Conservation (phyloP, 2,113 vertebrate genomes). For the Ictalurus punctatus region DNA sequence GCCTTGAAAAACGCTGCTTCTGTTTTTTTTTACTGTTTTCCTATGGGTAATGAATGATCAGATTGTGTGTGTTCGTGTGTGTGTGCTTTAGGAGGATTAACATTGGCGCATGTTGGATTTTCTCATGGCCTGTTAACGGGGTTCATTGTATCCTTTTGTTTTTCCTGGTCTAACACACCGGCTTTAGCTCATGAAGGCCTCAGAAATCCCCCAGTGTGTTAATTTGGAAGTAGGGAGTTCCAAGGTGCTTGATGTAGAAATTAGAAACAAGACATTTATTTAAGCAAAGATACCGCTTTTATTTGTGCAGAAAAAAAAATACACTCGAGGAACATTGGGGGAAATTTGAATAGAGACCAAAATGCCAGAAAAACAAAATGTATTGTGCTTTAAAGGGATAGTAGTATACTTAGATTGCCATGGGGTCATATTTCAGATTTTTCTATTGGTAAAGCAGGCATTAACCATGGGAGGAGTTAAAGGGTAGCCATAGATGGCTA, state of each 20-base stretch:
- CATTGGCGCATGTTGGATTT: slow-evolving; percentile 4
- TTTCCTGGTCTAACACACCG: background rate
- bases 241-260: background rate
- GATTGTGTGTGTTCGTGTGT: slow-evolving; percentile 17
- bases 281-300: background rate
- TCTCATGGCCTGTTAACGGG: background rate
- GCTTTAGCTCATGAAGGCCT: background rate
- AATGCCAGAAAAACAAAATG: too few species aligned
- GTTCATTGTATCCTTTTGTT: slow-evolving; percentile 12
- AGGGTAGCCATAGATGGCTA: background rate
- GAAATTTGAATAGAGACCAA: background rate
- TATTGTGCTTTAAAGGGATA: background rate
- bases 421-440: background rate
- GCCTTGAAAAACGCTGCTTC: slow-evolving; percentile 64
- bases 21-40: slow-evolving; percentile 57
- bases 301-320: background rate
- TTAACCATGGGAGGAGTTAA: background rate
- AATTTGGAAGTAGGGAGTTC: background rate
- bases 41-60: slow-evolving; percentile 48
- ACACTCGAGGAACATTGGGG: background rate
- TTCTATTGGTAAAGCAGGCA: background rate
- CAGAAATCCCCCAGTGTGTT: background rate
- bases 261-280: background rate
- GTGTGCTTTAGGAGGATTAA: background rate
- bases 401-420: too few species aligned